Conservation (phyloP, 2,797 vertebrate species). For the Morelia viridis region DNA sequence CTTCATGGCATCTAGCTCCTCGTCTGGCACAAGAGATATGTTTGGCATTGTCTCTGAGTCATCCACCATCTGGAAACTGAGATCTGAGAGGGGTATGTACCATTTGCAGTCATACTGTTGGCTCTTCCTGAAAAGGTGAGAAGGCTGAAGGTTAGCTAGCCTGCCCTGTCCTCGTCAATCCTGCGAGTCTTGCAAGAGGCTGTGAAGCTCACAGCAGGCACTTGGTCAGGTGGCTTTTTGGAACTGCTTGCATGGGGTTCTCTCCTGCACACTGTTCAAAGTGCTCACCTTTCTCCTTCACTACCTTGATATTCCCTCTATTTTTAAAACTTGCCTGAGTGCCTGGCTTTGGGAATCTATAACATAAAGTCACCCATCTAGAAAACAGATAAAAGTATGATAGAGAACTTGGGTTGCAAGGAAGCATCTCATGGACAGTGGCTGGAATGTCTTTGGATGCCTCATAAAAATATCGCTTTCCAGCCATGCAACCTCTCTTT, state of each 20-base stretch:
- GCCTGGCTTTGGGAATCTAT: background rate
- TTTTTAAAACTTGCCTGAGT: background rate
- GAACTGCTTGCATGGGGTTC: background rate
- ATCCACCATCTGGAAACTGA: conserved; percentile 90
- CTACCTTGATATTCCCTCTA: background rate
- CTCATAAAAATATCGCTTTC: background rate
- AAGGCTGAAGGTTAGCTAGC: background rate
- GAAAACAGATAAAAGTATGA: background rate
- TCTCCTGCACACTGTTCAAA: background rate
- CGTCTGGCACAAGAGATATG: conserved; percentile 87
- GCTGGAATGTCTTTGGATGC: background rate
- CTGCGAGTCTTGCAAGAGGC: background rate
- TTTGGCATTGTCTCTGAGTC: conserved; percentile 83
- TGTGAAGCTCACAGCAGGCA: background rate
- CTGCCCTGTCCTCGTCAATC: background rate
- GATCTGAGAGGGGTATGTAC: conserved; percentile 91
- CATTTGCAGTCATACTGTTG: conserved; percentile 97
- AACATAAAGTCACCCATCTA: background rate
- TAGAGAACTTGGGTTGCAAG: background rate
- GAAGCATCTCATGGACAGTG: background rate
- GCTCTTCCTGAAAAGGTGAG: conserved; percentile 78
- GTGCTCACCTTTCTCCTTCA: background rate
- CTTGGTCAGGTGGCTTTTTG: background rate
- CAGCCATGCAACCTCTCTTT: background rate
- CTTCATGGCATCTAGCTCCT: conserved; percentile 92